phyloP scores from a whole-genome alignment of 2,888 invertebrate species.

The Drosophila vallismaia region DNA sequence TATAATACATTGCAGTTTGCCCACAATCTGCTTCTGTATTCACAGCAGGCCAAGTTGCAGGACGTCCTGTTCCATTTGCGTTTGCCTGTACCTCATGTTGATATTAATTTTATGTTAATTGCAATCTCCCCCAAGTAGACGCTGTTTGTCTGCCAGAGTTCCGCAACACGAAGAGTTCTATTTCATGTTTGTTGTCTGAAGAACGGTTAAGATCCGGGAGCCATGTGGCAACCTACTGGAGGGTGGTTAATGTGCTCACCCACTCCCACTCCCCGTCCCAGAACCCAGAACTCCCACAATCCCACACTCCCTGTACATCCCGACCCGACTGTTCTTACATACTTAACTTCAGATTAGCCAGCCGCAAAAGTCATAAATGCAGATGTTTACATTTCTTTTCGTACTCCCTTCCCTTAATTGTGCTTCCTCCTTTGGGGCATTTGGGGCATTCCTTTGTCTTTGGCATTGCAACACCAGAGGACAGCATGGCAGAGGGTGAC shows the following conservation, averaged over 20 bases:
- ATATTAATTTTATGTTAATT: constrained; percentile 79
- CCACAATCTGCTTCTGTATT: constrained; percentile 13
- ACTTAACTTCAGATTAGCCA: constrained; percentile 76
- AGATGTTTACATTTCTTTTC: constrained; percentile 74
- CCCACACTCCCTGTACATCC: constrained; percentile 25
- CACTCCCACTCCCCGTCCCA: constrained; percentile 3
- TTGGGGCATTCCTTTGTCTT: constrained; percentile 59
- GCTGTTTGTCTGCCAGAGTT: constrained; percentile 33
- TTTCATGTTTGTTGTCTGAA: constrained; percentile 28
- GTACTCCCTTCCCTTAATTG: constrained; percentile 1
- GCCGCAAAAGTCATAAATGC: constrained; percentile 79
- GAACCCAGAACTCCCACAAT: not conserved
- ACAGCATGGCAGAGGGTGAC: not conserved
- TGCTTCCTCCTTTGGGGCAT: constrained; percentile 56
- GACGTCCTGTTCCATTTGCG: constrained; percentile 23
- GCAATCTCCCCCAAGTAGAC: constrained; percentile 55
- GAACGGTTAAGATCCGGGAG: constrained; percentile 4
- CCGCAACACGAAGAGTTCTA: constrained; percentile 14
- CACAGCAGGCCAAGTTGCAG: constrained; percentile 9
- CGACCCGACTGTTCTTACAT: constrained; percentile 45
- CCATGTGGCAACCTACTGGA: constrained; percentile 19
- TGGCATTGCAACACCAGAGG: constrained; percentile 26
- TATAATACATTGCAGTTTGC: not conserved
- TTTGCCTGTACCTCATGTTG: constrained; percentile 49
- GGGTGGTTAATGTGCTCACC: constrained; percentile 28